phyloP scores from a whole-genome alignment of 2,113 vertebrate species.

The Aegithalos caudatus region DNA sequence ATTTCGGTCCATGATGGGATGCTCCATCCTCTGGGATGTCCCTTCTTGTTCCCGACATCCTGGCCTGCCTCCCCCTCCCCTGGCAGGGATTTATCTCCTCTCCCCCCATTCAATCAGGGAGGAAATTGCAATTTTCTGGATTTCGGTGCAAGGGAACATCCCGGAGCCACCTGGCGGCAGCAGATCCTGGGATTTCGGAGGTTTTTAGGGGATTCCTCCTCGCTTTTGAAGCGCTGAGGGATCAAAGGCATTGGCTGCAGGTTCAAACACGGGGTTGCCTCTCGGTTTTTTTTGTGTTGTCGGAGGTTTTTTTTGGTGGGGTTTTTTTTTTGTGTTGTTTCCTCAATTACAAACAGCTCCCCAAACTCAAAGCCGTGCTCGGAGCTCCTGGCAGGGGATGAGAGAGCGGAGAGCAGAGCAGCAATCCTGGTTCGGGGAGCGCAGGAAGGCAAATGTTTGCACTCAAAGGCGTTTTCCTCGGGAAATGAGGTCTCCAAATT shows the following conservation, averaged over 20 bases:
- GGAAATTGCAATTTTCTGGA: background rate
- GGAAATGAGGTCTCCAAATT: background rate
- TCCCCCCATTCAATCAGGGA: background rate
- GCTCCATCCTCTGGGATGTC: background rate
- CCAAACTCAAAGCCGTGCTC: background rate
- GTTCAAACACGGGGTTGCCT: background rate
- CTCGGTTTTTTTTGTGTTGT: background rate
- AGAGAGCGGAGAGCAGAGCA: background rate
- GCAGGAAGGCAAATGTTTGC: background rate
- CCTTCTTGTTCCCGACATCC: background rate
- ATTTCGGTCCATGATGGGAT: too few species aligned
- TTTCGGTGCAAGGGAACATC: background rate
- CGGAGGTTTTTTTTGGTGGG: background rate
- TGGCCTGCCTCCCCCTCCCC: background rate
- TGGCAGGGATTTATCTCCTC: background rate
- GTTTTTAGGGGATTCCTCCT: background rate
- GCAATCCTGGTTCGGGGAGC: background rate
- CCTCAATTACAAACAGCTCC: background rate
- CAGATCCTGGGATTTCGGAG: background rate
- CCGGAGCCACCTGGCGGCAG: conserved; percentile 68
- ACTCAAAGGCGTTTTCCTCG: background rate
- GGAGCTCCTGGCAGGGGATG: background rate
- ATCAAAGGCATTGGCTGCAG: background rate
- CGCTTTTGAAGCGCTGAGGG: background rate
- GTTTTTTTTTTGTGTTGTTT: background rate